A percentile compares a stretch with the other conserved stretches of the same genome.
Evolutionary conservation across 2,113 vertebrate genomes (phyloP).

Genomic region (Lasiurus borealis): DNA sequence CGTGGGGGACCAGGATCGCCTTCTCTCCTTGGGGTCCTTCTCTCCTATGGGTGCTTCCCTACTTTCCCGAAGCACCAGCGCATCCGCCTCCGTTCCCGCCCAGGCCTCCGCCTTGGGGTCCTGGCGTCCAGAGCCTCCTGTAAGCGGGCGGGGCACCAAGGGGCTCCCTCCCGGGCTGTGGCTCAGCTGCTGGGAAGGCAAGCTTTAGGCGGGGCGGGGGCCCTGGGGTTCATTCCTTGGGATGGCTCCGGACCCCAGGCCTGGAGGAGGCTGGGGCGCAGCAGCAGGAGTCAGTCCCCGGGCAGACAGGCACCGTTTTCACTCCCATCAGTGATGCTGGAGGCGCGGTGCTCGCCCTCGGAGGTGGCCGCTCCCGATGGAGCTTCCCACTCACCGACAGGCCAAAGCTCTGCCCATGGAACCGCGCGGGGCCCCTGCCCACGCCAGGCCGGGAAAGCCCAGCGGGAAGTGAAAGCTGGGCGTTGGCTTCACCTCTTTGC

Average conservation of each 20-base stretch:
- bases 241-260: no score
- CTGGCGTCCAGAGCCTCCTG: neutral
- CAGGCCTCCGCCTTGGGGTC: neutral
- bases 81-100: neutral
- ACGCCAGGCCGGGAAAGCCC: constrained; percentile 79
- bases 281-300: no score
- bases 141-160: neutral
- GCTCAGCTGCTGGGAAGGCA: neutral
- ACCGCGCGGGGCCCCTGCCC: constrained; percentile 59
- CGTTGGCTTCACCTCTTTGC: constrained; percentile 81
- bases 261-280: no score
- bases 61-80: neutral
- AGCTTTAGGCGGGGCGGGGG: no score
- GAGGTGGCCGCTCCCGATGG: neutral
- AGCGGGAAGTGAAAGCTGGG: constrained; percentile 78
- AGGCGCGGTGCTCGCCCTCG: no score
- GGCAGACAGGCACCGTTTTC: no score
- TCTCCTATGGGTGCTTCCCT: neutral
- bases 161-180: neutral
- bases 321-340: no score
- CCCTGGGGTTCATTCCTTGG: no score
- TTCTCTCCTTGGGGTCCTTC: no score
- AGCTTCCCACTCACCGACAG: constrained; percentile 74
- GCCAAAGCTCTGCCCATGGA: constrained; percentile 77
- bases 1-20: neutral